phyloP scores from a whole-genome alignment of 2,888 invertebrate species.

The Archaeoteleia sp. region DNA sequence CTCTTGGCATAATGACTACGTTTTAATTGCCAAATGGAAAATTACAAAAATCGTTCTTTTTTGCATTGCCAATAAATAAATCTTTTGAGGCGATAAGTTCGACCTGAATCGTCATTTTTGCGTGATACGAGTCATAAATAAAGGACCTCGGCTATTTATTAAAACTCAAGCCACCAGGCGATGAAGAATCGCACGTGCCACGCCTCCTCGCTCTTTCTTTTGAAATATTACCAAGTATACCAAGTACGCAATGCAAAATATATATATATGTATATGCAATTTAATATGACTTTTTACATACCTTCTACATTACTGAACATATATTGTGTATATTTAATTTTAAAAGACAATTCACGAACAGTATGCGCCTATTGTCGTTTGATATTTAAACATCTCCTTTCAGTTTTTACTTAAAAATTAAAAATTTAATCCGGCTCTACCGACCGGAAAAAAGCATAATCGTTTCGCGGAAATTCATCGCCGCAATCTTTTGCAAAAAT shows the following conservation, averaged over 20 bases:
- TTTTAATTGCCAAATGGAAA: no score
- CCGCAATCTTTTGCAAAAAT: conserved; percentile 35
- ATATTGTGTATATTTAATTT: no score
- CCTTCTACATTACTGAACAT: no score
- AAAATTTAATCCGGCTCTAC: conserved; percentile 5
- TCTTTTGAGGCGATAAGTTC: neutral
- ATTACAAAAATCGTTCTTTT: no score
- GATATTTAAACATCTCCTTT: no score
- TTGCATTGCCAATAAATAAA: neutral
- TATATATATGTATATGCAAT: no score
- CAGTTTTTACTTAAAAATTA: no score
- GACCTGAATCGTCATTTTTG: neutral
- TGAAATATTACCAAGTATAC: neutral
- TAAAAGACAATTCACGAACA: no score
- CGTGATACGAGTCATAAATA: neutral
- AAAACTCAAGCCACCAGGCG: neutral
- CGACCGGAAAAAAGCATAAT: conserved; percentile 38
- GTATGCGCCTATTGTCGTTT: no score
- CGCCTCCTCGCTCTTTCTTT: neutral
- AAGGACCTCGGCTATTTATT: neutral
- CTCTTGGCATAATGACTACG: no score
- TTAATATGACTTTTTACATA: no score
- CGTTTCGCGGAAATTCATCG: conserved; percentile 38
- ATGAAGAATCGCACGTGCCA: neutral
- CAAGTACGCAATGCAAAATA: neutral